Percentiles rank a stretch among this genome's conserved stretches.
Conservation (phyloP, 2,113 vertebrate species). For the Bos javanicus region DNA sequence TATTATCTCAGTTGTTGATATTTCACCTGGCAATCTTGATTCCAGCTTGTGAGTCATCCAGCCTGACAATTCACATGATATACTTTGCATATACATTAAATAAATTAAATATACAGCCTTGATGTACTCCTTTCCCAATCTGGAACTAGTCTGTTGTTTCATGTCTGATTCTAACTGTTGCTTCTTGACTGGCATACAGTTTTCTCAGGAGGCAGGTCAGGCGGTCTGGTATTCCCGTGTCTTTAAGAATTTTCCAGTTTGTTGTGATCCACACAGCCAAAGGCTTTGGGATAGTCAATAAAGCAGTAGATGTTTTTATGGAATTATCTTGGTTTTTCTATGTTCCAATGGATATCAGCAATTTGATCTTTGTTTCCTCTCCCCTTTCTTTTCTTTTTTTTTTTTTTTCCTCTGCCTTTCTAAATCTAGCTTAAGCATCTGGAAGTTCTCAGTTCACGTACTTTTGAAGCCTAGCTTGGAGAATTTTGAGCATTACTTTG, state of each 20-base stretch:
- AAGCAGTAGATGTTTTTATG: background rate
- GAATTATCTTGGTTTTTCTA: background rate
- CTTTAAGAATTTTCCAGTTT: background rate
- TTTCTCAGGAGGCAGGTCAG: background rate
- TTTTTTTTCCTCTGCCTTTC: background rate
- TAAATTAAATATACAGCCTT: background rate
- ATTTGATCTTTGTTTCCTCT: background rate
- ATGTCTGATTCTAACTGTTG: background rate
- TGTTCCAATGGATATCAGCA: background rate
- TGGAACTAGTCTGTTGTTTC: background rate
- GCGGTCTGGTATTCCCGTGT: background rate
- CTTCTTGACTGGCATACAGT: background rate
- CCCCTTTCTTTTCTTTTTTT: background rate
- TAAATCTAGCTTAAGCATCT: background rate
- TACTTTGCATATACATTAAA: background rate
- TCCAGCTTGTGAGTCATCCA: background rate
- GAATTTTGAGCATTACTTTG: background rate
- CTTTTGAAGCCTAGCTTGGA: background rate
- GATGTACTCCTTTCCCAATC: background rate
- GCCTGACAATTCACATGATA: background rate
- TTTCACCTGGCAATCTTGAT: background rate
- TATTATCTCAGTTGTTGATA: background rate
- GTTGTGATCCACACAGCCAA: background rate
- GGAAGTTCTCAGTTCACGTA: background rate
- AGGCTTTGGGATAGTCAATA: background rate